Base-by-base conservation (phyloP, 2,888 invertebrate species). In the Nemotelus nigrinus region DNA sequence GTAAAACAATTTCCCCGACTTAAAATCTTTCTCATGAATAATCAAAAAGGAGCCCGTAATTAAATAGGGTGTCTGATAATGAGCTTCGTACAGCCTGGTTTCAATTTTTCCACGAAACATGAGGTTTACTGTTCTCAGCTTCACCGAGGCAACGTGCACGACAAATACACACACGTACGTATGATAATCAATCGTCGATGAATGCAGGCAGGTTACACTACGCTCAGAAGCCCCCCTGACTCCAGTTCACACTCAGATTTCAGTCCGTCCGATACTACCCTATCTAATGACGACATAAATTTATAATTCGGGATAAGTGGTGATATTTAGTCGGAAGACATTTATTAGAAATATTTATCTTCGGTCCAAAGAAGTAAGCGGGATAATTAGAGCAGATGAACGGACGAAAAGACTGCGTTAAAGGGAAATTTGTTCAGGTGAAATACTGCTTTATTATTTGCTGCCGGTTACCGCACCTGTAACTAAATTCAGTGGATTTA, bases 1-100 rank as follows among this genome's bases (percentile, higher is more conserved):
- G 78, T 76, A 78, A 78, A 78, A 78, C 78, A 78, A 78, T 78
- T 78, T 78, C 70, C 78, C 71, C 68, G 64, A 76, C 78, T 78
- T 78, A 78, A 74, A 78, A 68, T 78, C 75, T 78, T 76, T 65
- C 76, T 76, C 78, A 78, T 78, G 78, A 78, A 78, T 78, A 78
- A 78, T 78, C 78, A 78, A 45, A 58, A 72, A 58, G 74, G 63
- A 47, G 63, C 48, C 41, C 63, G 60, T 63, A 74, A 63, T 64
- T 70, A 70, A 70, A 70, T 53, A 70, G 57, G 53, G 55, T 44
- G 44, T 55, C 44, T 70, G 41, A 53, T 70, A 53, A 41, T 41
- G 43, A 70, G 39, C 43, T n/a, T 44, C 8, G 44, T 70, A 5
- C 25, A 60, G 60, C 39, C 43, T 39, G 41, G 41, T 39, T 39